These are phyloP conservation scores for Branchipolynoe longqiensis DNA, from an alignment of 2,888 invertebrate genomes.

Conservation along the genomic window DNA sequence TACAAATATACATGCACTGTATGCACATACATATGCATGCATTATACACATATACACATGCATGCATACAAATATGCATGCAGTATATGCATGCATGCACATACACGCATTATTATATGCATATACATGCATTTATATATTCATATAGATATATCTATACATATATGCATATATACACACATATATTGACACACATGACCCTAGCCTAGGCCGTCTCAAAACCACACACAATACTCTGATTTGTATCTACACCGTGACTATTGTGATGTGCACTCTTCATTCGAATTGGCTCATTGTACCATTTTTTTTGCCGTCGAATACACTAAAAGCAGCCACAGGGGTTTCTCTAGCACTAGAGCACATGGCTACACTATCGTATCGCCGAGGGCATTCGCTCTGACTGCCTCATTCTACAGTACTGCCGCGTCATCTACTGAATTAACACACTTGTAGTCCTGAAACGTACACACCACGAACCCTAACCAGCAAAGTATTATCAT, in stretches of 20 bases:
- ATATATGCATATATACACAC: too few species aligned
- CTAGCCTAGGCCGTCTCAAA: constrained; percentile 36
- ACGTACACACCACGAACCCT: constrained; percentile 43
- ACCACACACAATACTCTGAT: constrained; percentile 45
- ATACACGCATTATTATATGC: too few species aligned
- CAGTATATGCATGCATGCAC: too few species aligned
- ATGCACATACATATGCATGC: too few species aligned
- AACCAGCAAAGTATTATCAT: constrained; percentile 22
- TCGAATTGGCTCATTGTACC: constrained; percentile 13
- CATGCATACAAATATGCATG: too few species aligned
- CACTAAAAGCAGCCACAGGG: constrained; percentile 41
- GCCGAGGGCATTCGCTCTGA: background rate
- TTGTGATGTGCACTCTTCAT: constrained; percentile 11
- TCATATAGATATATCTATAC: too few species aligned
- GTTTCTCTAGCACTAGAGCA: background rate
- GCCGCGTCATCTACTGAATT: constrained; percentile 7
- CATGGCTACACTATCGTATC: background rate
- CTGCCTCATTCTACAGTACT: constrained; percentile 30
- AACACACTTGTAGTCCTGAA: constrained; percentile 27
- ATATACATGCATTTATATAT: too few species aligned
- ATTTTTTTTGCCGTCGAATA: constrained; percentile 38
- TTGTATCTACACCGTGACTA: constrained; percentile 23
- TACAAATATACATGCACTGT: too few species aligned
- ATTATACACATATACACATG: too few species aligned
- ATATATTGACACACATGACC: too few species aligned